Conservation (phyloP, 2,888 invertebrate species). For the Drosophila setosimentum region DNA sequence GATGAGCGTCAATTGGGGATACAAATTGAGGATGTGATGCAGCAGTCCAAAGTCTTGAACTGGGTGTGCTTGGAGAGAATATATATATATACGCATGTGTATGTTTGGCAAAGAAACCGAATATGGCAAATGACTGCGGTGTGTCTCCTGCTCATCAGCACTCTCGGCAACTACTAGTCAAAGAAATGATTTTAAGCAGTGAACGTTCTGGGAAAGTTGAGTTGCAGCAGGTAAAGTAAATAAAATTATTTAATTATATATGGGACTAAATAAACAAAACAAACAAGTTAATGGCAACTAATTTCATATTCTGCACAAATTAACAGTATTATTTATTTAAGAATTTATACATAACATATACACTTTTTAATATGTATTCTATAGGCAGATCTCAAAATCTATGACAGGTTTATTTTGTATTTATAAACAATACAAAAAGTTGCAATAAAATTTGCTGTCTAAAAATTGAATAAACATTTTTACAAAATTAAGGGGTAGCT, state of each 20-base stretch:
- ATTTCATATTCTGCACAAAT: no score
- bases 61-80: background rate
- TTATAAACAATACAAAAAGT: background rate
- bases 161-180: background rate
- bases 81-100: no score
- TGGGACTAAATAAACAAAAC: no score
- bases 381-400: no score
- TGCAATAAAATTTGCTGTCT: background rate
- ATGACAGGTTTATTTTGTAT: background rate
- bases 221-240: background rate
- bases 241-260: no score
- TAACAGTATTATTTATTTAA: no score
- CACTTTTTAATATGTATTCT: background rate
- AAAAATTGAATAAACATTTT: background rate
- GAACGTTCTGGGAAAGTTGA: background rate
- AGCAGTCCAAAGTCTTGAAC: conserved; percentile 12
- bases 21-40: conserved; percentile 40
- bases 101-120: background rate
- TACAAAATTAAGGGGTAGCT: background rate
- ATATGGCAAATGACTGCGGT: conserved; percentile 3
- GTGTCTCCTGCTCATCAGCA: background rate
- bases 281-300: no score
- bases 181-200: background rate
- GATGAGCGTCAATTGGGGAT: background rate
- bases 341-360: background rate